A percentile compares a stretch with the other conserved stretches of the same genome.
phyloP scores from a whole-genome alignment of 1,140 invertebrate genomes.

The Platyscapa corneri region DNA sequence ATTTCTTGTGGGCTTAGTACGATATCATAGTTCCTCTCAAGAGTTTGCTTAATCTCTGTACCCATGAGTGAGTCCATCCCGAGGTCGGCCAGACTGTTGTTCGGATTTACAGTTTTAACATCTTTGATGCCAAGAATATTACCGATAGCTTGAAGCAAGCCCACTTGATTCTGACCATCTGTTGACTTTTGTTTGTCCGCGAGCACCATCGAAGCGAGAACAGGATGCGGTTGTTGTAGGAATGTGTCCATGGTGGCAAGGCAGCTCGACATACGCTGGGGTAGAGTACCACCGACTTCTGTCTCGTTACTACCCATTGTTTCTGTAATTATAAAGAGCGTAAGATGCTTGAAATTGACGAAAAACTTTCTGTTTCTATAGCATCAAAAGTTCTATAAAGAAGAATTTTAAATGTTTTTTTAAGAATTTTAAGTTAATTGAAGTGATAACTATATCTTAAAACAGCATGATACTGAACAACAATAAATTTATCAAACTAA shows the following conservation, averaged over 20 bases:
- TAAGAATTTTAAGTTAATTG: no score
- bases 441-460: no score
- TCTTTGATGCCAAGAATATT: slow-evolving; percentile 94
- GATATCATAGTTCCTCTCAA: slow-evolving; percentile 94
- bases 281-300: slow-evolving; percentile 92
- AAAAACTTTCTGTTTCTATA: no score
- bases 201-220: slow-evolving; percentile 88
- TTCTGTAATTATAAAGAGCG: slow-evolving; percentile 71
- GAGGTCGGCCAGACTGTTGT: slow-evolving; percentile 89
- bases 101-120: slow-evolving; percentile 81
- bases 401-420: no score
- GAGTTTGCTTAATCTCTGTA: slow-evolving; percentile 96
- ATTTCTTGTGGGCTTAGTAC: slow-evolving; percentile 93
- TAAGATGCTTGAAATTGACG: no score
- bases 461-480: no score
- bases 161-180: slow-evolving; percentile 73
- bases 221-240: slow-evolving; percentile 89
- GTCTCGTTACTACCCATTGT: slow-evolving; percentile 92
- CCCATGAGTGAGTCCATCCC: slow-evolving; percentile 99
- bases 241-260: slow-evolving; percentile 89
- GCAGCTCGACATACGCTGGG: slow-evolving; percentile 93
- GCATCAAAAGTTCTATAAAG: no score
- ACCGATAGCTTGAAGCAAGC: slow-evolving; percentile 83
- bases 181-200: slow-evolving; percentile 82
- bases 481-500: no score